Percentiles rank a stretch among this genome's conserved stretches.
These are phyloP conservation scores for Stenichneumon culpator DNA, from an alignment of 2,888 invertebrate species.

Conservation along the genomic window DNA sequence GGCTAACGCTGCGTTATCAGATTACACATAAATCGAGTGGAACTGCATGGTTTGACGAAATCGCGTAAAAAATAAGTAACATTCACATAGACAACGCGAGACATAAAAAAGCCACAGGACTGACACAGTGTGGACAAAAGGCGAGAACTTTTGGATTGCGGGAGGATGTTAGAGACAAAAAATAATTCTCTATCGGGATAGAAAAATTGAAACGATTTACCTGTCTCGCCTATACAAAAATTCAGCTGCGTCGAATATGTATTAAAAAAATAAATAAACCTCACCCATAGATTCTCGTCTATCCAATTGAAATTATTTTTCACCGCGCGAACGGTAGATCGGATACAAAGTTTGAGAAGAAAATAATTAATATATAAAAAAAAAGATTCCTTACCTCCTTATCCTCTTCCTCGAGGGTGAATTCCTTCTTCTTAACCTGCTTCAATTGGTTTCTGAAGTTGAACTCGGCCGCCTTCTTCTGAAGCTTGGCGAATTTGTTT, in stretches of 20 bases:
- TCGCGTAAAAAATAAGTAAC: neutral
- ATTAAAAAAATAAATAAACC: slow-evolving; percentile 37
- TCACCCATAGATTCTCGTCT: slow-evolving; percentile 13
- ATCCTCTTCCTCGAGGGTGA: slow-evolving; percentile 98
- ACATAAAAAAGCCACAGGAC: slow-evolving; percentile 58
- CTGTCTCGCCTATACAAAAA: slow-evolving; percentile 49
- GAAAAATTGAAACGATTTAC: slow-evolving; percentile 52
- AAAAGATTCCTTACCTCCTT: slow-evolving; percentile 91
- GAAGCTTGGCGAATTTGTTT: slow-evolving; percentile 99
- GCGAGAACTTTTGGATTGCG: slow-evolving; percentile 53
- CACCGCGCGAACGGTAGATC: neutral
- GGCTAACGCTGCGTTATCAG: slow-evolving; percentile 9
- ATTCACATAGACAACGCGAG: slow-evolving; percentile 36
- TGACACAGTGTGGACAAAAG: slow-evolving; percentile 53
- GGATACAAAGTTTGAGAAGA: neutral
- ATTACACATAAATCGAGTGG: slow-evolving; percentile 2
- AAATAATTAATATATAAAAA: neutral
- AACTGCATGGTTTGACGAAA: neutral
- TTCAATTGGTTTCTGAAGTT: slow-evolving; percentile 99
- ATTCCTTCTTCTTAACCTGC: slow-evolving; percentile 99
- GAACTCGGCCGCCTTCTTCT: slow-evolving; percentile 98
- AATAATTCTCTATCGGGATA: slow-evolving; percentile 15
- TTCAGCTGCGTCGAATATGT: slow-evolving; percentile 39
- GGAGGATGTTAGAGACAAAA: slow-evolving; percentile 24
- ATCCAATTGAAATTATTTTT: slow-evolving; percentile 19